A percentile compares a stretch with the other conserved stretches of the same genome.
These are phyloP conservation scores for Drosophila oshimai DNA, from an alignment of 1,140 invertebrate genomes.

Conservation along the genomic window DNA sequence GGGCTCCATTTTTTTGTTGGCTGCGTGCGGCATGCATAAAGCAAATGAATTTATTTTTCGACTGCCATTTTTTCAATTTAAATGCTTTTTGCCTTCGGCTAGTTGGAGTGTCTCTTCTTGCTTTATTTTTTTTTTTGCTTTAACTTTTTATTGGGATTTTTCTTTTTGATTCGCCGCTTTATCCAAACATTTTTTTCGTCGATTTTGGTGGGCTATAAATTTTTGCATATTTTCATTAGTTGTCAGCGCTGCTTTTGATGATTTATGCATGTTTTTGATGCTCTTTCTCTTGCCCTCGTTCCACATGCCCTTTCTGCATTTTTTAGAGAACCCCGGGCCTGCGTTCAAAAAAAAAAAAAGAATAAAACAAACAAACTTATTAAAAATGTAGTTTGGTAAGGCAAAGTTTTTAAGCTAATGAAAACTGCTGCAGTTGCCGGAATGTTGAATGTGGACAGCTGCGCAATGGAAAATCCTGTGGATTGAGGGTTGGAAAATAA, in stretches of 20 bases:
- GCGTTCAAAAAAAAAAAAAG: conserved; percentile 13
- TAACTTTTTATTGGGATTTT: conserved; percentile 23
- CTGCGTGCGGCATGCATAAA: conserved; percentile 57
- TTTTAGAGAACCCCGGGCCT: not conserved
- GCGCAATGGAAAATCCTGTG: not conserved
- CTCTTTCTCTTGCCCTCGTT: conserved; percentile 16
- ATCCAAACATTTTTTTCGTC: conserved; percentile 35
- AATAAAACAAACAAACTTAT: conserved; percentile 65
- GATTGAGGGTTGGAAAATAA: not conserved
- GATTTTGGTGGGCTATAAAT: conserved; percentile 64
- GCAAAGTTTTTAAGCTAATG: conserved; percentile 75
- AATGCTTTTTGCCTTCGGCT: conserved; percentile 46
- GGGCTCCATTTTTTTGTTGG: conserved; percentile 12
- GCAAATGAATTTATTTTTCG: conserved; percentile 75
- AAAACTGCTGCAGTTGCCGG: conserved; percentile 50
- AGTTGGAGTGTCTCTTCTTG: conserved; percentile 9
- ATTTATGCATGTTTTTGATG: conserved; percentile 79
- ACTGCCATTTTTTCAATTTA: conserved; percentile 68
- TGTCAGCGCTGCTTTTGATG: conserved; percentile 78
- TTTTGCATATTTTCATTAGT: conserved; percentile 80
- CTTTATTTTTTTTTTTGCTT: conserved; percentile 21
- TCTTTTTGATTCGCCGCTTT: conserved; percentile 24
- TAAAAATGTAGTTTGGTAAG: conserved; percentile 63
- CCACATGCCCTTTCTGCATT: conserved; percentile 31
- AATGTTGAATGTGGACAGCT: conserved; percentile 27